These are phyloP conservation scores for Chironomus striatipennis DNA, from an alignment of 1,140 invertebrate genomes.

Conservation along the genomic window DNA sequence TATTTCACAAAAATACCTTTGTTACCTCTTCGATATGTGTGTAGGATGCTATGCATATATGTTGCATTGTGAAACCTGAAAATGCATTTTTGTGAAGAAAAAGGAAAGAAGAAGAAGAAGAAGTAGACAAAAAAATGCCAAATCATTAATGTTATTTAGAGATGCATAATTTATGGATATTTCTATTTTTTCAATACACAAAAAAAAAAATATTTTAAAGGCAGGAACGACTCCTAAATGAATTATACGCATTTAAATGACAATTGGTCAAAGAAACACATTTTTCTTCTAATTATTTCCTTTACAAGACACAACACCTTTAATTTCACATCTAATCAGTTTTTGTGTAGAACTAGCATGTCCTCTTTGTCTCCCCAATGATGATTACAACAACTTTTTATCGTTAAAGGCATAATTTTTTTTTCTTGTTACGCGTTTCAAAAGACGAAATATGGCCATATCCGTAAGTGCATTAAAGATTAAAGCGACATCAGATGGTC, in stretches of 20 bases:
- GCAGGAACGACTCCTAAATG: neutral
- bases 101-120: neutral
- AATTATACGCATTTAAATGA: constrained; percentile 22
- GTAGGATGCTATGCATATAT: neutral
- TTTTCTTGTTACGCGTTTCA: neutral
- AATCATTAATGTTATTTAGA: constrained; percentile 22
- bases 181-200: neutral
- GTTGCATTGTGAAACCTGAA: constrained; percentile 18
- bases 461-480: constrained; percentile 16
- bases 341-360: neutral
- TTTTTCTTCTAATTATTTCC: constrained; percentile 18
- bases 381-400: no score
- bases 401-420: neutral
- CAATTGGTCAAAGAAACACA: neutral
- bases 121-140: neutral
- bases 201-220: neutral
- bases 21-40: constrained; percentile 13
- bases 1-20: constrained; percentile 16
- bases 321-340: constrained; percentile 18
- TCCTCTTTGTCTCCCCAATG: neutral
- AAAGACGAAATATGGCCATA: neutral
- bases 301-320: neutral
- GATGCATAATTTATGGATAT: constrained; percentile 22
- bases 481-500: constrained; percentile 20
- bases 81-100: neutral